These are phyloP conservation scores for Drosophila mettleri DNA, from an alignment of 2,888 invertebrate genomes.

Conservation along the genomic window DNA sequence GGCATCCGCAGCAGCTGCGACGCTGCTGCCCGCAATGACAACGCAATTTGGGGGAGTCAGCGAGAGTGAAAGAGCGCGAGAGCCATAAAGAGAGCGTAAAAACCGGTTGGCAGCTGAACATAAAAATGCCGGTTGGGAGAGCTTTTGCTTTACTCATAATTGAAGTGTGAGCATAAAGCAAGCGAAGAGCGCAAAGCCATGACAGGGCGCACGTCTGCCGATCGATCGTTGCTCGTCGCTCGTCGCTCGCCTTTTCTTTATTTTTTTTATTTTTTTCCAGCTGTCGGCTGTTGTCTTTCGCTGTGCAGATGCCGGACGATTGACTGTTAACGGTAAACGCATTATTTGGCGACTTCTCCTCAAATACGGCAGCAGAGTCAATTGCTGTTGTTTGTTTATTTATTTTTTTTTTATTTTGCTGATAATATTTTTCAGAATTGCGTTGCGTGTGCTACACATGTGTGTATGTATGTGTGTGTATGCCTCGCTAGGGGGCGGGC, in stretches of 20 bases:
- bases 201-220: conserved; percentile 33
- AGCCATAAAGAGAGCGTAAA: conserved; percentile 37
- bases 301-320: conserved; percentile 64
- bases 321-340: conserved; percentile 69
- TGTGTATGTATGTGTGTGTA: neutral
- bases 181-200: conserved; percentile 17
- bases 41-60: conserved; percentile 73
- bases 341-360: conserved; percentile 62
- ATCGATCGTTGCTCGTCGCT: too few relatives aligned
- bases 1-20: conserved; percentile 24
- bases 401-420: conserved; percentile 34
- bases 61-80: conserved; percentile 43
- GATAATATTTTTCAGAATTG: conserved; percentile 51
- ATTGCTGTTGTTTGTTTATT: conserved; percentile 36
- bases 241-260: neutral
- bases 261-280: conserved; percentile 25
- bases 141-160: conserved; percentile 44
- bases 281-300: conserved; percentile 55
- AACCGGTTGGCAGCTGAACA: conserved; percentile 74
- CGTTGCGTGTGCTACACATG: conserved; percentile 33
- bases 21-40: conserved; percentile 51
- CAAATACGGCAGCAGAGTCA: conserved; percentile 39
- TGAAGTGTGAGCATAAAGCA: conserved; percentile 6
- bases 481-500: conserved; percentile 50
- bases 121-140: conserved; percentile 73